Conservation (phyloP, 2,797 vertebrate species). For the Sebastes goodei region DNA sequence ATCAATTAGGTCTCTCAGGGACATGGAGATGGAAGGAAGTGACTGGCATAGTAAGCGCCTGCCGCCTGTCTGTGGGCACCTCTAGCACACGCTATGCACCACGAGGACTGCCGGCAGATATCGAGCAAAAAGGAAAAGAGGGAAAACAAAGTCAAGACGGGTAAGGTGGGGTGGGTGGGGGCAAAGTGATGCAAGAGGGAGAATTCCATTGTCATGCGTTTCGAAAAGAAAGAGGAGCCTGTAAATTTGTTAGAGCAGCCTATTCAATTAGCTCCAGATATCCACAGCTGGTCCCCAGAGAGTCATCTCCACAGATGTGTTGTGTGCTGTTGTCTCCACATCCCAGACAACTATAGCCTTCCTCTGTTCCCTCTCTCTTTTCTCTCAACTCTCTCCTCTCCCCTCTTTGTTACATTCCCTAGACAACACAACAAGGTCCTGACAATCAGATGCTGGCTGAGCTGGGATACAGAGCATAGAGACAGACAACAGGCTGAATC, state of each 20-base stretch:
- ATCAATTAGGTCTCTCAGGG: slow-evolving; percentile 79
- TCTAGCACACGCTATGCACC: slow-evolving; percentile 32
- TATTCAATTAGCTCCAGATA: slow-evolving; percentile 73
- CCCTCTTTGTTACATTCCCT: slow-evolving; percentile 50
- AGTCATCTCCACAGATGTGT: slow-evolving; percentile 66
- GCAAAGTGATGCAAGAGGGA: slow-evolving; percentile 54
- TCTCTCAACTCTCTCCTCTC: slow-evolving; percentile 17
- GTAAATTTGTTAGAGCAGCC: slow-evolving; percentile 56
- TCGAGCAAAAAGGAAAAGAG: slow-evolving; percentile 39
- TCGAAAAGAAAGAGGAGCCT: slow-evolving; percentile 56
- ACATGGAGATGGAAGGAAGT: slow-evolving; percentile 67
- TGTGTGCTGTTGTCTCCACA: slow-evolving; percentile 56
- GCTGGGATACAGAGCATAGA: slow-evolving; percentile 33
- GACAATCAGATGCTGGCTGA: slow-evolving; percentile 68
- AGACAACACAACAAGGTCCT: slow-evolving; percentile 66
- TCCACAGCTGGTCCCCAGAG: slow-evolving; percentile 67
- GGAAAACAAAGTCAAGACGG: slow-evolving; percentile 52
- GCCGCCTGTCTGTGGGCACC: slow-evolving; percentile 59
- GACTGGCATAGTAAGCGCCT: slow-evolving; percentile 76
- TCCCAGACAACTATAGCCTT: slow-evolving; percentile 43
- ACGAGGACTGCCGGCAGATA: slow-evolving; percentile 30
- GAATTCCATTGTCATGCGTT: slow-evolving; percentile 63
- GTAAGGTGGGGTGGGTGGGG: slow-evolving; percentile 34
- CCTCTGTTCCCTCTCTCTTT: slow-evolving; percentile 16
- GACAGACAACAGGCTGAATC: slow-evolving; percentile 61